Conservation (phyloP, 92 coral and sea anemone genomes). For the Zoanthus sansibaricus region DNA sequence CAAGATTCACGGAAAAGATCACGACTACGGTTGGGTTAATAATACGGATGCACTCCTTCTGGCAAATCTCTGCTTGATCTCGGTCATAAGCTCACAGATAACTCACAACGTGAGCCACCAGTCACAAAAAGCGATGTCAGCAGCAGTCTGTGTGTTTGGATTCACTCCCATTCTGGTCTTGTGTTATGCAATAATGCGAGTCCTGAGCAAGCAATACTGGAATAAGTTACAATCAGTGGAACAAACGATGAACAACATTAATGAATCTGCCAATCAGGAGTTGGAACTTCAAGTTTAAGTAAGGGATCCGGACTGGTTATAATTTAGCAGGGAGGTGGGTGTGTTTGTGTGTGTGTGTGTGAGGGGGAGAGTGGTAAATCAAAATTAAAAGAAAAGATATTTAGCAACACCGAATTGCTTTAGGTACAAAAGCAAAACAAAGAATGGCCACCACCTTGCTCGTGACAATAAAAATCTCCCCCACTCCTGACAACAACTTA, state of each 20-base stretch:
- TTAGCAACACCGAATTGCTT: no score
- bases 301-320: no score
- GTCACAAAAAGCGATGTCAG: slow-evolving; percentile 18
- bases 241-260: neutral
- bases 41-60: slow-evolving; percentile 47
- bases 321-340: no score
- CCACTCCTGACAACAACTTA: no score
- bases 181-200: slow-evolving; percentile 39
- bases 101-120: neutral
- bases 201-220: slow-evolving; percentile 28
- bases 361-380: no score
- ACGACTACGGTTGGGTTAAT: slow-evolving; percentile 53
- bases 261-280: neutral
- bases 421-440: no score
- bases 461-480: no score
- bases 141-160: slow-evolving; percentile 1
- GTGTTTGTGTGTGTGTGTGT: no score
- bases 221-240: neutral
- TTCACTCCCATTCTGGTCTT: slow-evolving; percentile 46
- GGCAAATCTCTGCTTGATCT: slow-evolving; percentile 41
- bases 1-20: slow-evolving; percentile 34
- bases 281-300: neutral
- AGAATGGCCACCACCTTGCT: no score
- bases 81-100: slow-evolving; percentile 35
- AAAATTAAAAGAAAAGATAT: no score